A percentile compares a stretch with the other conserved stretches of the same genome.
These are phyloP conservation scores for Tachina grossa DNA, from an alignment of 2,888 invertebrate species.

Conservation along the genomic window DNA sequence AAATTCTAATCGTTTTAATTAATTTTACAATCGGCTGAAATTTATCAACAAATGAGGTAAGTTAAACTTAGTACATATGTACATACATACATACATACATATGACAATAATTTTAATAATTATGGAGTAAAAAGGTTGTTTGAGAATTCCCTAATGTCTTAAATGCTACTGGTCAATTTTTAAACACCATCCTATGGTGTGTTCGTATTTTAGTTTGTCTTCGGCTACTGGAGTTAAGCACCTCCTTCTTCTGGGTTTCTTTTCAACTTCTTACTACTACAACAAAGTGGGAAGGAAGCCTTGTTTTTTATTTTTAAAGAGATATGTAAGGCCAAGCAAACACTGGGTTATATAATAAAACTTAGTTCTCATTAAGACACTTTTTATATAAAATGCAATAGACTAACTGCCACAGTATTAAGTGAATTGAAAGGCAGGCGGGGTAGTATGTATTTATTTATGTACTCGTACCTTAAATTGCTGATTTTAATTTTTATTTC, in stretches of 20 bases:
- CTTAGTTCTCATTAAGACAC: background rate
- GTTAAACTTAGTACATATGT: background rate
- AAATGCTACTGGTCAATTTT: slow-evolving; percentile 54
- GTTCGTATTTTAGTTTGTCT: slow-evolving; percentile 69
- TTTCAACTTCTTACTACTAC: background rate
- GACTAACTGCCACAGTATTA: background rate
- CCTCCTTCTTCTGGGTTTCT: slow-evolving; percentile 76
- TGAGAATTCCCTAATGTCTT: background rate
- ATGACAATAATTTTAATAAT: background rate
- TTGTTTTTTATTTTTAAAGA: slow-evolving; percentile 17
- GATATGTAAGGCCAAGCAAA: slow-evolving; percentile 1
- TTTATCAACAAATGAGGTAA: slow-evolving; percentile 25
- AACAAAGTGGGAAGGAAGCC: slow-evolving; percentile 21
- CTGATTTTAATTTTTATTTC: background rate
- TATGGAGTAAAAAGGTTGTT: background rate
- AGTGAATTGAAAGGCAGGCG: background rate
- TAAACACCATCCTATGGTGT: slow-evolving; percentile 23
- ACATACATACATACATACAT: background rate
- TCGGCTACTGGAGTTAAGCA: slow-evolving; percentile 83
- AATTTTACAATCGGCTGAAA: slow-evolving; percentile 1
- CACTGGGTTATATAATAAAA: background rate
- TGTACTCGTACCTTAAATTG: background rate
- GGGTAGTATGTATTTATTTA: no score
- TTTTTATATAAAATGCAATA: background rate
- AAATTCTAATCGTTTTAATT: slow-evolving; percentile 14